Base-by-base conservation (phyloP, 2,113 vertebrate species). In the Trichechus manatus region DNA sequence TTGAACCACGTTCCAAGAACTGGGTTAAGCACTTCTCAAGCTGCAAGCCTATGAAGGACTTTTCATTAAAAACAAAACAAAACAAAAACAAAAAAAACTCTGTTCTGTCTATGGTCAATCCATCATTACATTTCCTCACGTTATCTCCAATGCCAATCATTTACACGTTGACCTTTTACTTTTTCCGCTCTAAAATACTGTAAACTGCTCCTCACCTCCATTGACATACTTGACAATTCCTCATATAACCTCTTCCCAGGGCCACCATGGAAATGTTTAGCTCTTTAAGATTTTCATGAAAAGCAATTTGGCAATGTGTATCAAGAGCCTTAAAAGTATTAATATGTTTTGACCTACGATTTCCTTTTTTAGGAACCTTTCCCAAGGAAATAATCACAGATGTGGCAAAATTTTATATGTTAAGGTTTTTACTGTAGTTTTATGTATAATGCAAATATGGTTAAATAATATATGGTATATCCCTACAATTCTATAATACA, bases 371-470 rank as follows among this genome's bases (percentile, higher is more conserved):
- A 29, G n/a, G 64, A 75, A 87, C 0, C 4, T 19, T 79, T 89
- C 79, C 72, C 47, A 94, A 80, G 87, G 59, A 94, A 92, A 93
- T 77, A 53, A 87, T 87, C 59, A 81, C 1, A 31, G 56, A 72
- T 23, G 1, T 7, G 47, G 31, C 23, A 44, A 70, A 89, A 50
- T 27, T 59, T 72, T 39, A 42, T 7, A 14, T 42, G 50, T 6
- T 59, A 87, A 92, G 13, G 80, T 31, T 81, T 94, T 78, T 92
- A 53, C 29, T 44, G 3, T 25, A 68, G 17, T 61, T 68, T 92
- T 75, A 87, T 77, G 75, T 84, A 87, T 61, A 84, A 94, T 44
- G 10, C 74, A 84, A 92, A 61, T 74, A 80, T 90, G 7, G 44
- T 23, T 87, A 86, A 82, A 86, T 53, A 78, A 72, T 84, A 63